Percentiles rank a stretch among this genome's conserved stretches.
phyloP scores from a whole-genome alignment of 1,140 invertebrate species.

The Rhysida immarginata region DNA sequence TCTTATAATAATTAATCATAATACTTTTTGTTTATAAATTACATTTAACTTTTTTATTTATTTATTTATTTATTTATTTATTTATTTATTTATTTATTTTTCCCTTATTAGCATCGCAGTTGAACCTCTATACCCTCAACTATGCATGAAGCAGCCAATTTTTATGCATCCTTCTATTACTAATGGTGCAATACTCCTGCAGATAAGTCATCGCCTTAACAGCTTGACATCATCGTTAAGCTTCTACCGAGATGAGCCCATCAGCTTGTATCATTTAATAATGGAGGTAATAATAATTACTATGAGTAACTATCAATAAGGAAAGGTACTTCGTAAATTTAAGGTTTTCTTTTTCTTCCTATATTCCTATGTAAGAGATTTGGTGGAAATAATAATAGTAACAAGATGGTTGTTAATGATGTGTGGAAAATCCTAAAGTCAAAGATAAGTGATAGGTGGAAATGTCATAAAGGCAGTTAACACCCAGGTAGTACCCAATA shows the following conservation, averaged over 20 bases:
- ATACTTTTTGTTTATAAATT: slow-evolving; percentile 2
- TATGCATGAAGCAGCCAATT: slow-evolving; percentile 52
- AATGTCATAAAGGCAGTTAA: too few species aligned
- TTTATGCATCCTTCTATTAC: slow-evolving; percentile 31
- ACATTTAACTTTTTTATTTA: slow-evolving; percentile 8
- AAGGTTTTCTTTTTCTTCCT: neutral
- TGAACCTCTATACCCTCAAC: slow-evolving; percentile 80
- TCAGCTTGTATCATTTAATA: slow-evolving; percentile 65
- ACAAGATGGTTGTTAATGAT: too few species aligned
- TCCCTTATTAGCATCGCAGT: slow-evolving; percentile 57
- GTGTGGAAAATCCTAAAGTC: too few species aligned
- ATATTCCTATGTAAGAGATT: neutral
- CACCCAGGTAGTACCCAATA: too few species aligned
- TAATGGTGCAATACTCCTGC: slow-evolving; percentile 51
- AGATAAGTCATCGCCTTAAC: slow-evolving; percentile 66
- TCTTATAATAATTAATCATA: neutral
- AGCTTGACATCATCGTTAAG: slow-evolving; percentile 74
- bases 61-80: slow-evolving; percentile 1
- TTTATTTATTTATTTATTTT: slow-evolving; percentile 13
- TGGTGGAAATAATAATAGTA: too few species aligned
- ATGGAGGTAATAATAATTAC: slow-evolving; percentile 46
- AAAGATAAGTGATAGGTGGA: too few species aligned
- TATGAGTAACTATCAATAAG: neutral
- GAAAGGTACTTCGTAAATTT: neutral
- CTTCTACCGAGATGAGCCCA: slow-evolving; percentile 56